Evolutionary conservation across 2,113 vertebrate species (phyloP).

Genomic region (Centropristis striata): DNA sequence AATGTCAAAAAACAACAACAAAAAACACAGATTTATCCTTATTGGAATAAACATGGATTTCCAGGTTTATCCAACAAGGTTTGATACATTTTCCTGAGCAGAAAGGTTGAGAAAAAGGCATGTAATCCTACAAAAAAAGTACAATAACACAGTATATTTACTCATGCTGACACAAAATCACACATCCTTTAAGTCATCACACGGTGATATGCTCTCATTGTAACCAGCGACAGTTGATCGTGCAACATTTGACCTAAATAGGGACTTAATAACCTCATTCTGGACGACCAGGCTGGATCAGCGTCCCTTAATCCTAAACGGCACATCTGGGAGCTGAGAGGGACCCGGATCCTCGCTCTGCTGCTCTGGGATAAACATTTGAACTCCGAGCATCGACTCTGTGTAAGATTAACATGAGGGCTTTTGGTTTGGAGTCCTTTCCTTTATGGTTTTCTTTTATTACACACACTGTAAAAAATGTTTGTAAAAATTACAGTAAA

Average conservation of each 20-base stretch:
- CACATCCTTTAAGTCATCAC: neutral
- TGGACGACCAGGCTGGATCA: slow-evolving; percentile 63
- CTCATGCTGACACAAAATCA: neutral
- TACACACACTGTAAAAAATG: too few relatives aligned
- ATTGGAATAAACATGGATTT: too few relatives aligned
- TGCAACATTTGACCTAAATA: slow-evolving; percentile 65
- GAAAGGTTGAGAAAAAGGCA: too few relatives aligned
- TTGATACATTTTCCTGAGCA: too few relatives aligned
- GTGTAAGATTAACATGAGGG: slow-evolving; percentile 41
- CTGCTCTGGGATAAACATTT: slow-evolving; percentile 50
- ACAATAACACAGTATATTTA: too few relatives aligned
- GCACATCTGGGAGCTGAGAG: slow-evolving; percentile 65
- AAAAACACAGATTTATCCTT: too few relatives aligned
- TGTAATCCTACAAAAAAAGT: too few relatives aligned
- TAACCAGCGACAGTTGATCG: neutral
- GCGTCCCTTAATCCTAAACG: slow-evolving; percentile 60
- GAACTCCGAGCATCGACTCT: slow-evolving; percentile 8
- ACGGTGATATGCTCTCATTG: neutral
- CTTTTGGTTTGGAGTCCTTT: slow-evolving; percentile 16
- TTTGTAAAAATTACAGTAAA: too few relatives aligned
- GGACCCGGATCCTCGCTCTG: slow-evolving; percentile 31
- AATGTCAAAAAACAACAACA: too few relatives aligned
- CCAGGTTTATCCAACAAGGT: too few relatives aligned
- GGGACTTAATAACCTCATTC: slow-evolving; percentile 53
- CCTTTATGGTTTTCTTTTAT: neutral